These are phyloP conservation scores for Venturia canescens DNA, from an alignment of 1,140 invertebrate genomes.

Conservation along the genomic window DNA sequence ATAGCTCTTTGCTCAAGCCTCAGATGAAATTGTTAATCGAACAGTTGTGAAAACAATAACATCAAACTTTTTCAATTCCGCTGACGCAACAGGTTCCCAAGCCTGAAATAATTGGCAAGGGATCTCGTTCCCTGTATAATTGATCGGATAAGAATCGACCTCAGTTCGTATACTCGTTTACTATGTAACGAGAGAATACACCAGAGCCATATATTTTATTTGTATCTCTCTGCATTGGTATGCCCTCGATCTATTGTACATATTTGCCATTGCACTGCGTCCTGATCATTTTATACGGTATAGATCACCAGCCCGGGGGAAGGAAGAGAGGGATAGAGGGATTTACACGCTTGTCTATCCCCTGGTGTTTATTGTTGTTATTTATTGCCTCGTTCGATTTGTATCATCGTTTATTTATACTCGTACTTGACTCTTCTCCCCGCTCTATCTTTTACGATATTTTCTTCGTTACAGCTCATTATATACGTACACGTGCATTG, in stretches of 20 bases:
- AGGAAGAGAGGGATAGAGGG: background rate
- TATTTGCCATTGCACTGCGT: constrained; percentile 48
- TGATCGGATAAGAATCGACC: constrained; percentile 60
- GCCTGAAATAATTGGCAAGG: constrained; percentile 50
- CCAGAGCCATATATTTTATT: constrained; percentile 45
- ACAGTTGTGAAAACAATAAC: no score
- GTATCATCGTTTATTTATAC: constrained; percentile 48
- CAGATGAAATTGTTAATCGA: no score
- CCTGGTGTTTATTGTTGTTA: constrained; percentile 59
- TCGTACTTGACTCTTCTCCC: constrained; percentile 6
- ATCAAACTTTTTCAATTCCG: no score
- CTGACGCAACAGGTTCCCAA: no score
- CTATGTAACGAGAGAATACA: constrained; percentile 30
- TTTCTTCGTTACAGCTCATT: no score
- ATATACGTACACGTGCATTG: no score
- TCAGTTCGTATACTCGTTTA: constrained; percentile 29
- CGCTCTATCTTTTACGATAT: no score
- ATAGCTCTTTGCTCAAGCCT: no score
- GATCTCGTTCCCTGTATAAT: constrained; percentile 56
- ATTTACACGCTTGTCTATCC: constrained; percentile 51
- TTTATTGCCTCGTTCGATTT: constrained; percentile 60
- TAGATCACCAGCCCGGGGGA: constrained; percentile 21
- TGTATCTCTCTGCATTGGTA: background rate
- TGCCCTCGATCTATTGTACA: constrained; percentile 7
- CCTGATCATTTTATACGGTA: background rate